phyloP scores from a whole-genome alignment of 2,113 vertebrate species.

The Columba livia region DNA sequence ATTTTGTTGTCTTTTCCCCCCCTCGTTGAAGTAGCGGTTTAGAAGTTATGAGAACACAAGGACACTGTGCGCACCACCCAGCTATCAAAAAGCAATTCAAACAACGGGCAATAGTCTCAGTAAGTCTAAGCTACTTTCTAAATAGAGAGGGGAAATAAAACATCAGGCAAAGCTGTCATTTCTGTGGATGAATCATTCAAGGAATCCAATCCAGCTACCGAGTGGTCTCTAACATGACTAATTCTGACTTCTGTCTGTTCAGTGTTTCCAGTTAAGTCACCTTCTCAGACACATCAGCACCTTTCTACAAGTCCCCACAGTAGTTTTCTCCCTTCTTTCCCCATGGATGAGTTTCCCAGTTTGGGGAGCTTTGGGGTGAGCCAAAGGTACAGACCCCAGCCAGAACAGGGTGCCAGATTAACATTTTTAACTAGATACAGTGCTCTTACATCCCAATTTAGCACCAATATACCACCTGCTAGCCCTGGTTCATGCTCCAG shows the following conservation, averaged over 20 bases:
- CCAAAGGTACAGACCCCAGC: background rate
- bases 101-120: background rate
- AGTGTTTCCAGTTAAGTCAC: conserved; percentile 10
- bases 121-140: background rate
- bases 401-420: background rate
- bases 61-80: background rate
- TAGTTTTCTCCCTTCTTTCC: background rate
- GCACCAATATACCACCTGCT: rapidly evolving
- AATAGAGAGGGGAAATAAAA: background rate
- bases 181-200: conserved; percentile 27
- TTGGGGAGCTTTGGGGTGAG: background rate
- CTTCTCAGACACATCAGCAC: background rate
- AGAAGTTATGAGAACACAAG: background rate
- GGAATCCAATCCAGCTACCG: background rate
- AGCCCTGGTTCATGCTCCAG: background rate
- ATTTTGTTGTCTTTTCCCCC: background rate
- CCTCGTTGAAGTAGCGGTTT: background rate
- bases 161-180: background rate
- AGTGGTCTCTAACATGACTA: conserved; percentile 7
- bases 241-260: conserved; percentile 11
- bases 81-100: background rate
- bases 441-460: rapidly evolving
- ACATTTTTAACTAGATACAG: rapidly evolving
- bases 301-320: background rate
- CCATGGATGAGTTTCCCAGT: conserved; percentile 36